Evolutionary conservation across 2,113 vertebrate genomes (phyloP).

Genomic region (Pedionomus torquatus): DNA sequence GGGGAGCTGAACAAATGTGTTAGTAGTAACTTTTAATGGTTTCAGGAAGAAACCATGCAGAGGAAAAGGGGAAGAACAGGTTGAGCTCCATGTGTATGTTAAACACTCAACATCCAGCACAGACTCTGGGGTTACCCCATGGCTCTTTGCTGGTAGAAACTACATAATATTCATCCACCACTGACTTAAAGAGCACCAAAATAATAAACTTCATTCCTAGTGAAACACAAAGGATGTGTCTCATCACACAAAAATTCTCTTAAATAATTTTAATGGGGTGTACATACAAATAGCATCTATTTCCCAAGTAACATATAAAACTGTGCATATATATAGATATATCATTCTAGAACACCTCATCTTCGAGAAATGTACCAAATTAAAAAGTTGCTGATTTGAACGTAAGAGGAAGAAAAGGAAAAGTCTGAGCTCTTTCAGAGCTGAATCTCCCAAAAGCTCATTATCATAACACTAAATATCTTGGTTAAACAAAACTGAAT

Average conservation of each 20-base stretch:
- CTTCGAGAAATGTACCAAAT: neutral
- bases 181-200: neutral
- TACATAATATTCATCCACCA: neutral
- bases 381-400: neutral
- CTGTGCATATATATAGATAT: neutral
- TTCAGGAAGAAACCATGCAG: neutral
- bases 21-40: neutral
- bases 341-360: neutral
- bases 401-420: neutral
- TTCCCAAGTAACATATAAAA: neutral
- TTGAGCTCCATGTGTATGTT: neutral
- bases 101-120: neutral
- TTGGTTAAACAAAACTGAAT: neutral
- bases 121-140: neutral
- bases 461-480: neutral
- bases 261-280: neutral
- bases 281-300: neutral
- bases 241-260: neutral
- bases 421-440: neutral
- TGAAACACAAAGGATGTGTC: neutral
- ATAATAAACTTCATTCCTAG: neutral
- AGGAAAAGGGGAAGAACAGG: neutral
- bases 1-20: neutral
- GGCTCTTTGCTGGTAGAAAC: neutral
- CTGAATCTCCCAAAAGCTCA: neutral